These are phyloP conservation scores for Pseudomugil gertrudae DNA, from an alignment of 2,797 vertebrate species.

Conservation along the genomic window DNA sequence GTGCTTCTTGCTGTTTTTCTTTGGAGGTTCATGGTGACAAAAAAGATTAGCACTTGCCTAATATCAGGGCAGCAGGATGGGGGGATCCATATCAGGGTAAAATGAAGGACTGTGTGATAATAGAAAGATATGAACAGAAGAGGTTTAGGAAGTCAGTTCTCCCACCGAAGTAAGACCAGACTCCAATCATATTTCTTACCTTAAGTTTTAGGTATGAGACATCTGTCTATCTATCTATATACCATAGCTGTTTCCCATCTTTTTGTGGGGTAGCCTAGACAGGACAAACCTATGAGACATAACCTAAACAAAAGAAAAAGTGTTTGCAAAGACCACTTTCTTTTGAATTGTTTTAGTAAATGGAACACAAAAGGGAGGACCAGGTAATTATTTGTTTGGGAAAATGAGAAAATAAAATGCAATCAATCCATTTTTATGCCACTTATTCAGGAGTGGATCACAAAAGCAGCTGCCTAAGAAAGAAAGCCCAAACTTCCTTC, in stretches of 20 bases:
- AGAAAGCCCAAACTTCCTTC: too few species aligned
- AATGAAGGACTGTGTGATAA: not conserved
- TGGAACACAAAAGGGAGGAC: not conserved
- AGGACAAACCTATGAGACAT: too few species aligned
- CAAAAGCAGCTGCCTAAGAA: too few species aligned
- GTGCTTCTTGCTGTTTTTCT: slow-evolving; percentile 13
- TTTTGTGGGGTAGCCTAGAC: too few species aligned
- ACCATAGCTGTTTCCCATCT: too few species aligned
- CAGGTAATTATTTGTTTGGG: not conserved
- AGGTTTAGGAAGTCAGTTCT: not conserved
- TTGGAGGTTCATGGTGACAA: slow-evolving; percentile 23
- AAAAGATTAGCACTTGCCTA: slow-evolving; percentile 10
- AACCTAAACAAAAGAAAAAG: too few species aligned
- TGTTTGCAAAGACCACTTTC: too few species aligned
- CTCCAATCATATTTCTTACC: too few species aligned
- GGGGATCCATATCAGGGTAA: not conserved
- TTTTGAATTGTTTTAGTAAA: not conserved
- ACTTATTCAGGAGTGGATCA: too few species aligned
- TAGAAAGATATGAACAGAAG: not conserved
- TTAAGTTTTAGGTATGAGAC: too few species aligned
- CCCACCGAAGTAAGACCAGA: not conserved
- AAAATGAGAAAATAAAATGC: not conserved
- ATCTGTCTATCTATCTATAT: too few species aligned
- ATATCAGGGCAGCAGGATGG: slow-evolving; percentile 11
- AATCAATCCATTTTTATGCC: not conserved